Evolutionary conservation across 1,140 invertebrate species (phyloP).

Genomic region (Papilio helenus): DNA sequence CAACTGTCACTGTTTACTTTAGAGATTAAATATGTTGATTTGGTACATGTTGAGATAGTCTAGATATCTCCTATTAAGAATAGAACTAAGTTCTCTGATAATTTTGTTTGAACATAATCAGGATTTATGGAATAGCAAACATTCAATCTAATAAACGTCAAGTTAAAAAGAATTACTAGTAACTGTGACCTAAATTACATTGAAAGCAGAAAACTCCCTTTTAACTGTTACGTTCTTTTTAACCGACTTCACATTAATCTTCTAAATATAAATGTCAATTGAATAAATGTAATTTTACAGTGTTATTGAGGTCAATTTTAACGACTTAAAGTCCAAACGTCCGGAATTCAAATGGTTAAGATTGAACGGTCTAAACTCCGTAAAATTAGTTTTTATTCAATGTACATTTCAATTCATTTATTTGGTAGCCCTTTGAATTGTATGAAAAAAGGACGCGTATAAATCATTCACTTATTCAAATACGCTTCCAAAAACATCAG

Average conservation of each 20-base stretch:
- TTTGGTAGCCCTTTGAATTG: neutral
- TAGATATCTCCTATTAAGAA: no score
- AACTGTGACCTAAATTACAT: conserved; percentile 2
- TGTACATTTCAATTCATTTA: conserved; percentile 8
- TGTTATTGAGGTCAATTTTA: neutral
- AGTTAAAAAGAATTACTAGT: neutral
- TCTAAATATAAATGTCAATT: neutral
- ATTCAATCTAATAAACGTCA: neutral
- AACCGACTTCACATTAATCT: neutral
- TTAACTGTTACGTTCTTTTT: neutral
- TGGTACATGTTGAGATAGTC: no score
- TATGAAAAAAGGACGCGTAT: neutral
- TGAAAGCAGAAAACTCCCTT: neutral
- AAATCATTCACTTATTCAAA: neutral
- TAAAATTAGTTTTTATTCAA: neutral
- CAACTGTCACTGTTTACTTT: neutral
- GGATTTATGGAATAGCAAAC: neutral
- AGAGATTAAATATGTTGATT: no score
- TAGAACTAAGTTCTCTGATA: no score
- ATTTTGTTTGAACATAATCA: neutral
- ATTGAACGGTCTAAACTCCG: neutral
- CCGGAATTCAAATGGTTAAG: neutral
- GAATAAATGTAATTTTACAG: neutral
- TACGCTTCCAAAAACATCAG: no score
- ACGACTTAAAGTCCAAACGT: neutral